Conservation (phyloP, 2,888 invertebrate species). For the Anthoptus insignis region DNA sequence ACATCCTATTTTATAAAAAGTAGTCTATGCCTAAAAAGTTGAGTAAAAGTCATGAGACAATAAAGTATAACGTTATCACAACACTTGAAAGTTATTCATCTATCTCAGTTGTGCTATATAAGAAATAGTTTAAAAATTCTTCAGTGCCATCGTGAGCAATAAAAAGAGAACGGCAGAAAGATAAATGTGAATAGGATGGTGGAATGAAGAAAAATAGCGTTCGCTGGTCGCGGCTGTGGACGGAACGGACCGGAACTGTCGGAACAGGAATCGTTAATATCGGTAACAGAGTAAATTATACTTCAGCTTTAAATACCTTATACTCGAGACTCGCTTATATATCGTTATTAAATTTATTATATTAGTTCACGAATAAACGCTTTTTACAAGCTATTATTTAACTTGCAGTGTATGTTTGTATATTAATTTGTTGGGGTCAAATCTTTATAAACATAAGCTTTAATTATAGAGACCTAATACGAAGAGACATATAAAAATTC, state of each 20-base stretch:
- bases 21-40: too few relatives aligned
- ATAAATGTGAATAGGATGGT: constrained; percentile 61
- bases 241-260: constrained; percentile 55
- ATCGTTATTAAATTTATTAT: neutral
- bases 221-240: constrained; percentile 53
- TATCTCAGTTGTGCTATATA: constrained; percentile 57
- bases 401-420: too few relatives aligned
- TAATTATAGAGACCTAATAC: too few relatives aligned
- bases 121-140: constrained; percentile 44
- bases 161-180: constrained; percentile 52
- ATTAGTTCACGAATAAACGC: too few relatives aligned
- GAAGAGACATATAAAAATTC: too few relatives aligned
- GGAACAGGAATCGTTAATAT: constrained; percentile 51
- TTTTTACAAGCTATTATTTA: too few relatives aligned
- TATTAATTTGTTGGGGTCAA: too few relatives aligned
- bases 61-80: constrained; percentile 43
- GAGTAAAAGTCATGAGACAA: too few relatives aligned
- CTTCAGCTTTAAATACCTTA: too few relatives aligned
- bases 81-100: constrained; percentile 59
- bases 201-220: constrained; percentile 67
- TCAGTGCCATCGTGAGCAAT: constrained; percentile 18
- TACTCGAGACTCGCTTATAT: too few relatives aligned
- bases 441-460: too few relatives aligned
- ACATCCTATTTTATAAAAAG: too few relatives aligned
- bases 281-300: constrained; percentile 43